These are phyloP conservation scores for Drosophila falleni DNA, from an alignment of 2,888 invertebrate genomes.

Conservation along the genomic window DNA sequence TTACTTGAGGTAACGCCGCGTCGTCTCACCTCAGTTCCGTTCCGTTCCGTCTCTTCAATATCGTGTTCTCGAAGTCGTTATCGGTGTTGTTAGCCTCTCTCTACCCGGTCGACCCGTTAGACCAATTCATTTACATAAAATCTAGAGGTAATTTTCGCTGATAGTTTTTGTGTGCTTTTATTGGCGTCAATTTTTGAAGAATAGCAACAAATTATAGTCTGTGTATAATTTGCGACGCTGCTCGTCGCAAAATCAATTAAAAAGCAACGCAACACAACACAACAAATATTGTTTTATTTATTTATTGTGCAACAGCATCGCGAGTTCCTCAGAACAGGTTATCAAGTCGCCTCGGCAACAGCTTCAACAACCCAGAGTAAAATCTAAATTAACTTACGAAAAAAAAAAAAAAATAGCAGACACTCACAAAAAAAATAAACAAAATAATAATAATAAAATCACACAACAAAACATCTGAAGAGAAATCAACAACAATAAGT, in stretches of 20 bases:
- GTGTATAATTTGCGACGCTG: constrained; percentile 67
- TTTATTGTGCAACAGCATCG: constrained; percentile 72
- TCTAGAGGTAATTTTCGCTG: constrained; percentile 51
- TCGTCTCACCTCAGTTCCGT: constrained; percentile 14
- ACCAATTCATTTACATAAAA: constrained; percentile 66
- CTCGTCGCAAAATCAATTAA: constrained; percentile 73
- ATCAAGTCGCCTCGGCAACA: constrained; percentile 65
- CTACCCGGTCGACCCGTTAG: constrained; percentile 52
- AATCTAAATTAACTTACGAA: constrained; percentile 22
- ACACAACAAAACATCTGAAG: constrained; percentile 20
- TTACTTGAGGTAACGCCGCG: constrained; percentile 14
- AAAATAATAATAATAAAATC: constrained; percentile 17
- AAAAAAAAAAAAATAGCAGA: constrained; percentile 12
- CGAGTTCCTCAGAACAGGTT: constrained; percentile 71
- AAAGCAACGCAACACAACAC: constrained; percentile 63
- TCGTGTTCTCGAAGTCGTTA: neutral
- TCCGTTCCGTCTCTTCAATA: neutral
- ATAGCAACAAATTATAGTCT: constrained; percentile 62
- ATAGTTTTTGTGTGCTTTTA: constrained; percentile 50
- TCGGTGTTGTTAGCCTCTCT: constrained; percentile 36
- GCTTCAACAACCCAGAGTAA: constrained; percentile 37
- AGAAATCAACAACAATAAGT: constrained; percentile 16
- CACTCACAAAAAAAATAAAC: constrained; percentile 3
- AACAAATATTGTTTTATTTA: constrained; percentile 66
- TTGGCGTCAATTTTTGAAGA: constrained; percentile 71